These are phyloP conservation scores for Periphyllus acericola DNA, from an alignment of 2,888 invertebrate species.

Conservation along the genomic window DNA sequence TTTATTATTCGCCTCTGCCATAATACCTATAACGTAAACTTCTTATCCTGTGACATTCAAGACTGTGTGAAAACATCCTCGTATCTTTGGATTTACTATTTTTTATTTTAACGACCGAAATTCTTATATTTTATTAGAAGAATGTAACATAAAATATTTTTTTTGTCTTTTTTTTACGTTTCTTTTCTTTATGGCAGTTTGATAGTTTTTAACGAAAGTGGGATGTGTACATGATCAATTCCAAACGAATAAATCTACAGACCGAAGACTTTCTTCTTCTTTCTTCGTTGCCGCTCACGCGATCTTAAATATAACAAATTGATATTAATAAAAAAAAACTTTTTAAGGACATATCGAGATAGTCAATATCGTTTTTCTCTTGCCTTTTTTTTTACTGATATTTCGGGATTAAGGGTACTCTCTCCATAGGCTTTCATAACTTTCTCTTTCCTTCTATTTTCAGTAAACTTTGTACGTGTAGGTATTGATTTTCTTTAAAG, in stretches of 20 bases:
- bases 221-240: neutral
- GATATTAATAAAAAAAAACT: slow-evolving; percentile 11
- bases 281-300: neutral
- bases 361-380: neutral
- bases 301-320: neutral
- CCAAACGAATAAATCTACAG: neutral
- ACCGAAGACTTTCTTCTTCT: neutral
- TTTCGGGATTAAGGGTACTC: neutral
- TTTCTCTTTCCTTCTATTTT: slow-evolving; percentile 31
- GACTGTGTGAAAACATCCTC: too few species aligned
- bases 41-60: too few species aligned
- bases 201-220: neutral
- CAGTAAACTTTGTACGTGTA: slow-evolving; percentile 24
- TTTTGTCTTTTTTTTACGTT: neutral
- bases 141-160: neutral
- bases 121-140: neutral
- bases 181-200: neutral
- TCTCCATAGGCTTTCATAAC: slow-evolving; percentile 9
- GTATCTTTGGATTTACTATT: neutral
- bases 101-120: neutral
- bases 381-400: neutral
- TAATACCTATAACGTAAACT: too few species aligned
- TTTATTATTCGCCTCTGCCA: too few species aligned
- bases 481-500: slow-evolving; percentile 22
- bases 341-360: slow-evolving; percentile 7